These are phyloP conservation scores for Sebastes minor DNA, from an alignment of 2,797 vertebrate genomes.

Conservation along the genomic window DNA sequence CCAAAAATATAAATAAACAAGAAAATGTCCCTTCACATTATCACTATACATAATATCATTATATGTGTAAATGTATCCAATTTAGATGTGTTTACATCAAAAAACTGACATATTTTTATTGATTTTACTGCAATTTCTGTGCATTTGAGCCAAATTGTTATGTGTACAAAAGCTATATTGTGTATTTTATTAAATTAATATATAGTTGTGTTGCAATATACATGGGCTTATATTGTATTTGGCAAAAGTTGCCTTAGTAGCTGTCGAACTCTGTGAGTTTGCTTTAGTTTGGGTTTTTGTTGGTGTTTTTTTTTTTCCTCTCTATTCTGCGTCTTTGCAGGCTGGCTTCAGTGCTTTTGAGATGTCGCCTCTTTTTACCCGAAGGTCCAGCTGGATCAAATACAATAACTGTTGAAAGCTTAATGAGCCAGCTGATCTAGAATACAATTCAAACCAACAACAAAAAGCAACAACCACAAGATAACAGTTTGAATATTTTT, in stretches of 20 bases:
- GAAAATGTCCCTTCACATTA: constrained; percentile 93
- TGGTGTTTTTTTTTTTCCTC: constrained; percentile 63
- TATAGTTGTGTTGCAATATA: constrained; percentile 99
- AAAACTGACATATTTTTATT: constrained; percentile 97
- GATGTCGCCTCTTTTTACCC: constrained; percentile 91
- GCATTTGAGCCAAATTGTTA: constrained; percentile 99
- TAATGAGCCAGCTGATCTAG: constrained; percentile 79
- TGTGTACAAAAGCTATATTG: constrained; percentile 99
- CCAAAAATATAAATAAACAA: constrained; percentile 78
- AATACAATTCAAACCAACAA: constrained; percentile 69
- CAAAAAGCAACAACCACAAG: constrained; percentile 74
- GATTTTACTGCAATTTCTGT: constrained; percentile 99
- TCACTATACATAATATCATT: constrained; percentile 95
- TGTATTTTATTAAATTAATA: constrained; percentile 99
- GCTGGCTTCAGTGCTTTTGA: constrained; percentile 90
- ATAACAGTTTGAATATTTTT: constrained; percentile 76
- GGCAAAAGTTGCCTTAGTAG: constrained; percentile 99
- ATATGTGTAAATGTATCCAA: constrained; percentile 99
- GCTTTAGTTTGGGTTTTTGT: constrained; percentile 82
- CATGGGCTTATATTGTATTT: constrained; percentile 99
- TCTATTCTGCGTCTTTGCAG: constrained; percentile 75
- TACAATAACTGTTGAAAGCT: constrained; percentile 93
- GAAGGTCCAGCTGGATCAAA: constrained; percentile 87
- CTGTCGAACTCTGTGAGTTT: constrained; percentile 99
- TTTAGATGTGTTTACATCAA: constrained; percentile 99